phyloP scores from a whole-genome alignment of 2,888 invertebrate species.

The Conomelus anceps region DNA sequence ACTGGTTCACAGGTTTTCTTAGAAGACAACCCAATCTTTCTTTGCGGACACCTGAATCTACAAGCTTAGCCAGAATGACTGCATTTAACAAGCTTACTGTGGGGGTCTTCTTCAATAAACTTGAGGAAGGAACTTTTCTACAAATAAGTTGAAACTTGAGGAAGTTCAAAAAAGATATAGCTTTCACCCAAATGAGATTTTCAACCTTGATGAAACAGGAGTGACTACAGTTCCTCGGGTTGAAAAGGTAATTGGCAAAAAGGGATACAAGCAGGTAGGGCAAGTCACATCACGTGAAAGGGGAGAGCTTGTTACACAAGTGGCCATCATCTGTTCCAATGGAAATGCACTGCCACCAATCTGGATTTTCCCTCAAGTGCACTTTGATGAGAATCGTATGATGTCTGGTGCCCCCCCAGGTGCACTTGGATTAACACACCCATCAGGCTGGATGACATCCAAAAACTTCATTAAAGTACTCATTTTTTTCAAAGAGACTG shows the following conservation, averaged over 20 bases:
- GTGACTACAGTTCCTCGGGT: conserved; percentile 34
- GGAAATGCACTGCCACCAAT: neutral
- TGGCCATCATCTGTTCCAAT: neutral
- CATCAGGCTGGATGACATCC: conserved; percentile 2
- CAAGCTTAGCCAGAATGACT: neutral
- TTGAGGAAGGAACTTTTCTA: too few relatives aligned
- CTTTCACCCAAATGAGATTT: conserved; percentile 27
- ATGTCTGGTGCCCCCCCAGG: conserved; percentile 7
- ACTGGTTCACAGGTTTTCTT: neutral
- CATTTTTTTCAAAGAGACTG: conserved; percentile 22
- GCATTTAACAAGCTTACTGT: neutral
- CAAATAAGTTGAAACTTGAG: too few relatives aligned
- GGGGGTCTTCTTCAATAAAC: conserved; percentile 20
- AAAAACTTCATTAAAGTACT: neutral
- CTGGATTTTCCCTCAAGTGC: neutral
- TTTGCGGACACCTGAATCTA: neutral
- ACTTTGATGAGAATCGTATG: neutral
- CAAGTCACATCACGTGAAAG: conserved; percentile 35
- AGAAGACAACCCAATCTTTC: neutral
- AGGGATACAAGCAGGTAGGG: conserved; percentile 34
- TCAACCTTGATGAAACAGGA: conserved; percentile 34
- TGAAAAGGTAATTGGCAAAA: conserved; percentile 28
- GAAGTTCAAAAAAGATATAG: conserved; percentile 20
- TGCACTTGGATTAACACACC: neutral
- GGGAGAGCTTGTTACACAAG: conserved; percentile 32